Percentiles rank a stretch among this genome's conserved stretches.
Conservation (phyloP, 2,113 vertebrate genomes). For the Pterocles burchelli region DNA sequence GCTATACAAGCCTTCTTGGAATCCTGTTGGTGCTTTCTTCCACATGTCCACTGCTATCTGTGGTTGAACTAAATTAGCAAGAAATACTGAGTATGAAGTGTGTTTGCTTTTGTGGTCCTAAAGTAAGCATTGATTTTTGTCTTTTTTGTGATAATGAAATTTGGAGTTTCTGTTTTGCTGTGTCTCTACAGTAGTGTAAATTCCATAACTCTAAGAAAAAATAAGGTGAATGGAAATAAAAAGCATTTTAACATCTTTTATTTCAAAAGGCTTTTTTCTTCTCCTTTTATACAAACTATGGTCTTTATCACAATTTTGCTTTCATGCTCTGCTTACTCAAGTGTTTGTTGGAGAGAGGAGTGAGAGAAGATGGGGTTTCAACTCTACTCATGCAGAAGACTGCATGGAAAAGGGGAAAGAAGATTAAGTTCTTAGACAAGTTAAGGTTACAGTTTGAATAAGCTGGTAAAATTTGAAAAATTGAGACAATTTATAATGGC, state of each 20-base stretch:
- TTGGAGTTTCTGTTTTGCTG: not conserved
- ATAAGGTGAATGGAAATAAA: not conserved
- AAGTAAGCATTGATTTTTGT: not conserved
- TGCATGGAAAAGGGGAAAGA: not conserved
- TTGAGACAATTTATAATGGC: not conserved
- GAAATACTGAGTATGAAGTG: not conserved
- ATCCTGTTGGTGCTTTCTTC: not conserved
- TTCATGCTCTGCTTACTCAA: not conserved
- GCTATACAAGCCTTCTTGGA: not conserved
- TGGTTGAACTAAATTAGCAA: not conserved
- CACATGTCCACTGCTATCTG: not conserved
- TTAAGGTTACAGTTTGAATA: not conserved
- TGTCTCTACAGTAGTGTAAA: not conserved
- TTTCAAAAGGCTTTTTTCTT: not conserved
- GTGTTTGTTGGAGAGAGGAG: not conserved
- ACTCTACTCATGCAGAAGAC: not conserved
- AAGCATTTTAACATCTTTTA: not conserved
- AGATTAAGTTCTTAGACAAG: not conserved
- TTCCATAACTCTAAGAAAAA: not conserved
- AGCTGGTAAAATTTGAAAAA: not conserved
- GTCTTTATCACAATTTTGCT: not conserved
- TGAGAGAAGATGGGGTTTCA: not conserved
- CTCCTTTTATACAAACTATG: not conserved
- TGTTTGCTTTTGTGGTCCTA: not conserved
- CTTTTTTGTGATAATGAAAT: not conserved